Base-by-base conservation (phyloP, 2,113 vertebrate species). In the Cairina moschata region DNA sequence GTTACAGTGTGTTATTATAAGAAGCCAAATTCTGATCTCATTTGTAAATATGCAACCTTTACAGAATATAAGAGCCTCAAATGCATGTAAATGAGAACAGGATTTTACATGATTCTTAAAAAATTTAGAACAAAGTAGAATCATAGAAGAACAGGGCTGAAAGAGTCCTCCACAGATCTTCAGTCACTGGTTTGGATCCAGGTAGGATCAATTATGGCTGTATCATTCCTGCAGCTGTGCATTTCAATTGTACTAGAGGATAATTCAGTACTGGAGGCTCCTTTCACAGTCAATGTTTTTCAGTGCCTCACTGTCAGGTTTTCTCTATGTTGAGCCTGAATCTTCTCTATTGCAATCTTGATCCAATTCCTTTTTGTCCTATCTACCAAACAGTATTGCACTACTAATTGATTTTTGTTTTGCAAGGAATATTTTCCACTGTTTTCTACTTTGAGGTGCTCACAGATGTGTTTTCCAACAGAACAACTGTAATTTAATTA, bases 21-120 rank as follows among this genome's bases (percentile, higher is more conserved):
- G 32, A 92, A 89, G 83, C 91, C 91, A 97, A 96, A 85, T 87
- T 91, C 88, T 96, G 88, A 95, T 67, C 91, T 97, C 88, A 94
- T 82, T 87, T 92, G 78, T 85, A 91, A 86, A 85, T 92, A 80
- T 46, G 77, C 54, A 92, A 32, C 46, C 90, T 94, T 92, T 89
- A 82, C 59, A 84, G 63, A 94, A 55, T 84, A 79, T 26, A 62
- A 88, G 69, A 82, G 63, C 25, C 22, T 95, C 8, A 7, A 20
- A 81, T 69, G 40, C 13, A 79, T 69, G 66, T 85, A 82, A 91
- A 90, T 75, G 88, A 96, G 83, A 88, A 54, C 65, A 93, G 52
- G 17, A 85, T 25, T 88, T 90, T 81, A 91, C 67, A 36, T 94
- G 11, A 91, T 69, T 91, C 79, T 91, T 63, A 32, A 85, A 25